Percentiles rank a stretch among this genome's conserved stretches.
Evolutionary conservation across 30 jellyfish, hydroid and myxozoan genomes (phyloP).

Genomic region (Pelagia noctiluca): DNA sequence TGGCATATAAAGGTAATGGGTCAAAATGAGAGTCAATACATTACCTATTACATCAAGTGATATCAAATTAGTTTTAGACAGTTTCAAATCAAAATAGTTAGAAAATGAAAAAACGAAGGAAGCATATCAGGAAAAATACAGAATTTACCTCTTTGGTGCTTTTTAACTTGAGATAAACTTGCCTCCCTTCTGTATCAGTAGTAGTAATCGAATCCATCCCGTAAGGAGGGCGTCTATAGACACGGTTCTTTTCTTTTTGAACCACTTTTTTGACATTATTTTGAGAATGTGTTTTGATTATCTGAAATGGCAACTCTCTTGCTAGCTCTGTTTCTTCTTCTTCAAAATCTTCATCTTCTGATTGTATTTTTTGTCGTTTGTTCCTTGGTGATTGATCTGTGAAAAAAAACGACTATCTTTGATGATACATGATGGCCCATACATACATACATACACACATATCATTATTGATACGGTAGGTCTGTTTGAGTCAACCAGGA

Average conservation of each 20-base stretch:
- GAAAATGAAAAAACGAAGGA: not conserved
- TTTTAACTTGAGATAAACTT: constrained; percentile 54
- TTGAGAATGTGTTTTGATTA: constrained; percentile 3
- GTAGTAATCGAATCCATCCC: constrained; percentile 73
- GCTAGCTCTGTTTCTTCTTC: constrained; percentile 7
- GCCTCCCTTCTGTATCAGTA: constrained; percentile 82
- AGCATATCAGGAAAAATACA: too few relatives aligned
- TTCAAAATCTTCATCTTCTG: constrained; percentile 14
- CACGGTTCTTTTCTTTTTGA: constrained; percentile 23
- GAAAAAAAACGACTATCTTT: too few relatives aligned
- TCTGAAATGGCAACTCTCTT: not conserved
- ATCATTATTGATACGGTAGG: too few relatives aligned
- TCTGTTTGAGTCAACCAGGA: too few relatives aligned
- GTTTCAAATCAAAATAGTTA: not conserved
- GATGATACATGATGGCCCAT: too few relatives aligned
- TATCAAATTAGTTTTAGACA: too few relatives aligned
- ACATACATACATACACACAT: too few relatives aligned
- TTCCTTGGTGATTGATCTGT: too few relatives aligned
- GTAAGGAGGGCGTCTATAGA: constrained; percentile 60
- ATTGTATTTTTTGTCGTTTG: too few relatives aligned
- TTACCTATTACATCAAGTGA: too few relatives aligned
- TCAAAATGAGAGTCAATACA: too few relatives aligned
- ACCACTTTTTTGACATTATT: not conserved
- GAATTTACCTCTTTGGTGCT: constrained; percentile 12
- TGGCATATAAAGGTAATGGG: too few relatives aligned